Evolutionary conservation across 2,797 vertebrate species (phyloP), one percentile per base, ranked within the genome.

Genomic region (Lacerta agilis): DNA sequence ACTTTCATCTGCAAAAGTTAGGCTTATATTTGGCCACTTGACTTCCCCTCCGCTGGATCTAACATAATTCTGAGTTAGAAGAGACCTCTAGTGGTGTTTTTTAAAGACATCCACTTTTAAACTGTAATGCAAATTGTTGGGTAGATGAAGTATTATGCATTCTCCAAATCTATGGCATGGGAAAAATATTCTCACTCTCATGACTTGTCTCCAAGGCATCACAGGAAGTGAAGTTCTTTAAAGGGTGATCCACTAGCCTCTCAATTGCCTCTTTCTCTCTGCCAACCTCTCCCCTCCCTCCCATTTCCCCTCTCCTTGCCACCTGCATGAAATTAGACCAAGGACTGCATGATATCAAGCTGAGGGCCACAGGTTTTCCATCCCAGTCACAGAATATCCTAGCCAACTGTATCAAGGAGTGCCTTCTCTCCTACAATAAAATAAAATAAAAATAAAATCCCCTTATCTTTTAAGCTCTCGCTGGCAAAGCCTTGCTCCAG

Each of bases 81-180:
- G 73, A 38, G 89, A 78, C 82, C 81, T 67, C 86, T 66, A 18
- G 85, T 69, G 82, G 72, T 77, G 13, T 91, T 25, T 77, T 83
- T 71, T 58, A 18, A 79, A 83, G 27, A 89, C 64, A 88, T 45
- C 82, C 38, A 20, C 23, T 87, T 87, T 75, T 29, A 29, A 55
- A 25, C 29, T 0, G 0, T 17, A 0, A 13, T 20, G 29, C 66
- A 79, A 58, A 86, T 67, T 0, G 29, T 43, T 78, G 29, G 49
- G 58, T 72, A 0, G 1, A 23, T 75, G 17, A 64, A 49, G 3
- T 82, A 11, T 69, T 41, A 41, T 41, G 38, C 36, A 73, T 66
- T 2, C 10, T 76, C 33, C 43, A 27, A 45, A 7, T 13, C 5
- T 25, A 11, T 17, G 29, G 0, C 27, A 45, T 7, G 64, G 15